Conservation (phyloP, 2,113 vertebrate species). For the Oreochromis niloticus region DNA sequence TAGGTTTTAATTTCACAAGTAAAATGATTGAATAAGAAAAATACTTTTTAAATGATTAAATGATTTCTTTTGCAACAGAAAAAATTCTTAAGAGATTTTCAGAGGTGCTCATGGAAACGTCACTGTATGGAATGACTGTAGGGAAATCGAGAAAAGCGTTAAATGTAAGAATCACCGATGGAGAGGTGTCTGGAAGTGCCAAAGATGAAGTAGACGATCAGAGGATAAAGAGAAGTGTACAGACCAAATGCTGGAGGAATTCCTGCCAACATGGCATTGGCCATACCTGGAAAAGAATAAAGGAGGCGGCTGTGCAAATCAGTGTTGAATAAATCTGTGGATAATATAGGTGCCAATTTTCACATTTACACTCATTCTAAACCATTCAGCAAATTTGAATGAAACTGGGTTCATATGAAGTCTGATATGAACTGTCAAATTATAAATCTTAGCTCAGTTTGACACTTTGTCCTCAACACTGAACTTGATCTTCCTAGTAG, state of each 20-base stretch:
- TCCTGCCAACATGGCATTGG: constrained; percentile 84
- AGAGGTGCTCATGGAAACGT: background rate
- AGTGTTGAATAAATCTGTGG: background rate
- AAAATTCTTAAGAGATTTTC: background rate
- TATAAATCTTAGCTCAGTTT: rapidly evolving
- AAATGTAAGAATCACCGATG: constrained; percentile 73
- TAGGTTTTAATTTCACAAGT: background rate
- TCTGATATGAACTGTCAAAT: background rate
- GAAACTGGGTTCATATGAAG: background rate
- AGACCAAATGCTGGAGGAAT: constrained; percentile 84
- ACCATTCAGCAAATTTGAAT: background rate
- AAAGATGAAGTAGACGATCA: constrained; percentile 87
- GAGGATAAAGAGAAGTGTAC: constrained; percentile 87
- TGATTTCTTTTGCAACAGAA: background rate
- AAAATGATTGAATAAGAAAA: background rate
- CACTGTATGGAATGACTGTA: background rate
- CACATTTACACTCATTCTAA: background rate
- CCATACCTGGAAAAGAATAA: constrained; percentile 72
- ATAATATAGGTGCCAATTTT: background rate
- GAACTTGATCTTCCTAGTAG: no score
- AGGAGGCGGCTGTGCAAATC: background rate
- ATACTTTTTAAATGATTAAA: background rate
- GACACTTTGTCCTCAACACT: background rate
- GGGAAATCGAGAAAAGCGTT: background rate
- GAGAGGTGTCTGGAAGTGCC: constrained; percentile 91